Evolutionary conservation across 2,888 invertebrate species (phyloP).

Genomic region (Agrochola circellaris): DNA sequence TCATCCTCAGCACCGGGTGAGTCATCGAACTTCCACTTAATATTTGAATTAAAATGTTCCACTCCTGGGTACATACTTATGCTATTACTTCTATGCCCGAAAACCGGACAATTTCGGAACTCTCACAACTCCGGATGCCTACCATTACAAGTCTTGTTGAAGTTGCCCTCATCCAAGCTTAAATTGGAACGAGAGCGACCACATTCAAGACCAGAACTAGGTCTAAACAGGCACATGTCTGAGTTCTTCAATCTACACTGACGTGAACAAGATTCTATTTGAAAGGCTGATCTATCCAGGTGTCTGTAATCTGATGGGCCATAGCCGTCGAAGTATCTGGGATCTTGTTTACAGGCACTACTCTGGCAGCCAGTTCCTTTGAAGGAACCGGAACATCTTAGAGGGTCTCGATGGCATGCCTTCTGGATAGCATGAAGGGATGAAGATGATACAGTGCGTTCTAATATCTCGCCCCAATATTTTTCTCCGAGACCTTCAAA

Average conservation of each 20-base stretch:
- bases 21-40: slow-evolving; percentile 89
- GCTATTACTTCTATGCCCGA: slow-evolving; percentile 90
- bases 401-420: slow-evolving; percentile 85
- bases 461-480: slow-evolving; percentile 94
- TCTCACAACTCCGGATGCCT: slow-evolving; percentile 90
- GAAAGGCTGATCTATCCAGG: slow-evolving; percentile 86
- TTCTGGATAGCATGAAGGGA: slow-evolving; percentile 93
- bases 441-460: slow-evolving; percentile 94
- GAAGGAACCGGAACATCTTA: slow-evolving; percentile 86
- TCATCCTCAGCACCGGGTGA: slow-evolving; percentile 82
- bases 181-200: slow-evolving; percentile 88
- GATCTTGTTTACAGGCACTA: slow-evolving; percentile 84
- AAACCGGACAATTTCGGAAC: slow-evolving; percentile 88
- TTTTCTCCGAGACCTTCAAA: slow-evolving; percentile 93
- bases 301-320: slow-evolving; percentile 86
- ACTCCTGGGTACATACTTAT: slow-evolving; percentile 87
- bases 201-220: slow-evolving; percentile 84
- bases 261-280: slow-evolving; percentile 88
- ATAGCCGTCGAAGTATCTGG: slow-evolving; percentile 87
- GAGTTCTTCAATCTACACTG: slow-evolving; percentile 88
- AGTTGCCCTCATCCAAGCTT: slow-evolving; percentile 88
- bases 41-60: slow-evolving; percentile 88
- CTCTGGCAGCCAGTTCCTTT: slow-evolving; percentile 82
- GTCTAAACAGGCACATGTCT: slow-evolving; percentile 87
- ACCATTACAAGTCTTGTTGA: slow-evolving; percentile 87